Base-by-base conservation (phyloP, 2,888 invertebrate species). In the Sturmia bella region DNA sequence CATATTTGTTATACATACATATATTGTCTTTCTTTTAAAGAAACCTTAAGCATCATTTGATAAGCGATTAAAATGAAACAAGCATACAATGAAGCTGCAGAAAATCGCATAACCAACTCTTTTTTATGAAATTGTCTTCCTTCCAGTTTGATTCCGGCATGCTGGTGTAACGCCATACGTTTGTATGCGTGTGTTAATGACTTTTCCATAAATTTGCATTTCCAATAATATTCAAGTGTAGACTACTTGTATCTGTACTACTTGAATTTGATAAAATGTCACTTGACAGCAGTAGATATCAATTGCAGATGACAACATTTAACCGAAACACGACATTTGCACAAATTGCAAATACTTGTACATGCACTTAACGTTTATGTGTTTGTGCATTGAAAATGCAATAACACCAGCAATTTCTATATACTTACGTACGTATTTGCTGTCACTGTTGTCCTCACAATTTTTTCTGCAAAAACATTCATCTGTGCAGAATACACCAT, bases 221-320 rank as follows among this genome's bases (percentile, higher is more conserved):
- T 69, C 64, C 82, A 82, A 74, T 78, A 69, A 66, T 61, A 39
- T 75, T 78, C 54, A 72, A 76, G 74, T 69, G 74, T 59, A 74
- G 78, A 69, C 74, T 78, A 59, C 74, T 57, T 77, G 81, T 74
- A 64, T 73, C 73, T 61, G 41, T 77, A 45, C 63, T 54, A 82
- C 78, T 82, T 78, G 82, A 82, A 78, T 70, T 70, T 54, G 54
- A 78, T 82, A 70, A 82, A 82, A 78, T 75, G 74, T 82, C 82
- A 75, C 82, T 82, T 82, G 78, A 82, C 74, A 82, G 70, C 74
- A 59, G 61, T 52, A 70, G 73, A 78, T 82, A 82, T 78, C 82
- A 82, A 48, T 70, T 78, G 78, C 74, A 82, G 74, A 70, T 78
- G 76, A 68, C 63, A 64, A 74, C 52, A 74, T 57, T 72, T 52